phyloP scores from a whole-genome alignment of 2,113 vertebrate species.

The Delphinus delphis region DNA sequence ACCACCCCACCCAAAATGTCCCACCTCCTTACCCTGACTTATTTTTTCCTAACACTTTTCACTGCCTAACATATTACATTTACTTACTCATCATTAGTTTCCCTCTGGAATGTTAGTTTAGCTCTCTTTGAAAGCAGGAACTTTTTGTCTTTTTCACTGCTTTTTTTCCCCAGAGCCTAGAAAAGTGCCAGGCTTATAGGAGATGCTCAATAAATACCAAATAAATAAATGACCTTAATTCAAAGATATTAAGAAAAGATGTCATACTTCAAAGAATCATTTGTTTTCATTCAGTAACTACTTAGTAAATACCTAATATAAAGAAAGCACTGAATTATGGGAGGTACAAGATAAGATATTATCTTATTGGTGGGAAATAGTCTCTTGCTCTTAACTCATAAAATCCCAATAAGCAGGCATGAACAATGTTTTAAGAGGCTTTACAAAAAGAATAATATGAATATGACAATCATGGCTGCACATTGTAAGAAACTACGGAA shows the following conservation, averaged over 20 bases:
- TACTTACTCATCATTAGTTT: background rate
- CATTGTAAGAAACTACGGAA: background rate
- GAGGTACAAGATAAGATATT: background rate
- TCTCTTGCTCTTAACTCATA: background rate
- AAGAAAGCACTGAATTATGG: background rate
- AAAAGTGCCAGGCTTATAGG: background rate
- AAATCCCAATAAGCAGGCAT: background rate
- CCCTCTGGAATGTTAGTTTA: background rate
- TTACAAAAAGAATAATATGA: background rate
- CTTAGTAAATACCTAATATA: background rate
- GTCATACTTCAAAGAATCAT: background rate
- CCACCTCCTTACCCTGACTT: background rate
- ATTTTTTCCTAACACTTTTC: background rate
- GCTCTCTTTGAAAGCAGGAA: background rate
- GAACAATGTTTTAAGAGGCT: background rate
- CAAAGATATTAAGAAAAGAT: background rate
- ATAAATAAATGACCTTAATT: background rate
- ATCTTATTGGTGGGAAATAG: background rate
- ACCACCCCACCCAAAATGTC: background rate
- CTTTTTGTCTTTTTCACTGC: background rate
- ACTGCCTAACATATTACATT: background rate
- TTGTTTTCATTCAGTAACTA: slow-evolving; percentile 21
- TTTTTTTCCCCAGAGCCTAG: background rate
- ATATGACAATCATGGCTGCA: background rate
- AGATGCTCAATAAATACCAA: background rate